These are phyloP conservation scores for Heliconius cydno DNA, from an alignment of 2,888 invertebrate species.

Conservation along the genomic window DNA sequence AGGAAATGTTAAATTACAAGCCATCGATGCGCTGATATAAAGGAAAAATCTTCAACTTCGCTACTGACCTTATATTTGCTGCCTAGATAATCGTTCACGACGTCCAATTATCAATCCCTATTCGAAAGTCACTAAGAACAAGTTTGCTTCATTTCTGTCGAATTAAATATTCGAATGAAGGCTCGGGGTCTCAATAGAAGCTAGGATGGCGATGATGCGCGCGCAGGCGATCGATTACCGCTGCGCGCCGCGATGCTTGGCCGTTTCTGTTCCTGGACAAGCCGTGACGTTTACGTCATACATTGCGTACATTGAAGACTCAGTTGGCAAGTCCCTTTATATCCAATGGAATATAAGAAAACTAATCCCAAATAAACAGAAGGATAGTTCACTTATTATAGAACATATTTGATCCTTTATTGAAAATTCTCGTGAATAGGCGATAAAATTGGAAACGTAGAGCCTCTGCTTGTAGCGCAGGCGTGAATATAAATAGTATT, in stretches of 20 bases:
- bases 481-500: not conserved
- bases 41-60: conserved; percentile 25
- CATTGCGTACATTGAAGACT: conserved; percentile 78
- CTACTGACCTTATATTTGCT: conserved; percentile 50
- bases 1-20: conserved; percentile 40
- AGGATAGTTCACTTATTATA: conserved; percentile 26
- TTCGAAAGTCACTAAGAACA: conserved; percentile 70
- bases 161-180: conserved; percentile 73
- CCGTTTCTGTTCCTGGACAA: conserved; percentile 66
- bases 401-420: conserved; percentile 25
- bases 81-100: conserved; percentile 42
- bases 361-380: conserved; percentile 27
- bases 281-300: conserved; percentile 78
- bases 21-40: conserved; percentile 18
- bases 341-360: conserved; percentile 56
- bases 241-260: conserved; percentile 71
- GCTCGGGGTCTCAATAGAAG: conserved; percentile 64
- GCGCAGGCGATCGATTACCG: conserved; percentile 79
- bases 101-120: conserved; percentile 45
- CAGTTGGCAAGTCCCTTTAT: conserved; percentile 57
- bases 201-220: conserved; percentile 75
- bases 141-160: conserved; percentile 78
- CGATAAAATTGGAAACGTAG: conserved; percentile 5
- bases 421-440: conserved; percentile 15
- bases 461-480: not conserved